Percentiles rank a stretch among this genome's conserved stretches.
Evolutionary conservation across 2,797 vertebrate species (phyloP).

Genomic region (Salmo trutta): DNA sequence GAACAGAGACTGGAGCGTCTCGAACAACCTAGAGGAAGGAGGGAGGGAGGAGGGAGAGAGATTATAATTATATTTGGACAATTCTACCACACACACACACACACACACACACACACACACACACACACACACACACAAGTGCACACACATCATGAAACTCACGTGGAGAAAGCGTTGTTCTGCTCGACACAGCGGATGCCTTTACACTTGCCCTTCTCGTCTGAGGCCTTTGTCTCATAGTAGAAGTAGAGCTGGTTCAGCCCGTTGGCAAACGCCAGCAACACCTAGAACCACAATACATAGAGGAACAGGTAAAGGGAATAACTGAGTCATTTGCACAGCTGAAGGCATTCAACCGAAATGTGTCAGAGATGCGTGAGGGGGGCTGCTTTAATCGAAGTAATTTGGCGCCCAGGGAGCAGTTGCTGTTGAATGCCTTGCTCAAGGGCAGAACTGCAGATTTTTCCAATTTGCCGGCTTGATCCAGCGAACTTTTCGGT

Average conservation of each 20-base stretch:
- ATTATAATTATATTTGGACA: not conserved
- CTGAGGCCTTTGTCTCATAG: constrained; percentile 84
- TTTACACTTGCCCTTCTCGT: constrained; percentile 80
- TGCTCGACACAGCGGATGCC: constrained; percentile 95
- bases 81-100: not conserved
- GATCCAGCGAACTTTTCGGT: too few species aligned
- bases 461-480: too few species aligned
- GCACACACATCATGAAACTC: constrained; percentile 66
- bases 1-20: constrained; percentile 96
- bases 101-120: not conserved
- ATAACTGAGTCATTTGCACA: not conserved
- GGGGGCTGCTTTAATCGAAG: too few species aligned
- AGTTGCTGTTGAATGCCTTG: too few species aligned
- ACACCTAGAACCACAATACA: constrained; percentile 64
- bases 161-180: constrained; percentile 99
- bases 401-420: too few species aligned
- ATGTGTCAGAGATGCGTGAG: too few species aligned
- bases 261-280: constrained; percentile 95
- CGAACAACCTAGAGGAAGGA: constrained; percentile 83
- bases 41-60: too few species aligned
- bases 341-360: too few species aligned
- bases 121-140: not conserved
- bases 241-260: constrained; percentile 98
- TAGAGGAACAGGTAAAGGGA: not conserved
- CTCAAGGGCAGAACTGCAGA: too few species aligned